phyloP scores from a whole-genome alignment of 1,140 invertebrate genomes.

The Trissolcus basalis region DNA sequence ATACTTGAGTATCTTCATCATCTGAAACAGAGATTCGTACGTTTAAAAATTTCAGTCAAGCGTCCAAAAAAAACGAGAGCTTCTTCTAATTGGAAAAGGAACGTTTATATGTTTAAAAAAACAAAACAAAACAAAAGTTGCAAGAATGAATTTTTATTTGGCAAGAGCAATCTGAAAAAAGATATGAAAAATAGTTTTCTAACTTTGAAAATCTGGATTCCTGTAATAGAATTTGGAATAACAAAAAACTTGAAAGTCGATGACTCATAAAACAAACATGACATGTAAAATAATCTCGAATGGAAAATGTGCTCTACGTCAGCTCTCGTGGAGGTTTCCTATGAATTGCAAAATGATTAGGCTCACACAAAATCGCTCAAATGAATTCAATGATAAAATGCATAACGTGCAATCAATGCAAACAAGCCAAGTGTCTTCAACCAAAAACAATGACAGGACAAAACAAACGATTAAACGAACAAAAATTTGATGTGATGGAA shows the following conservation, averaged over 20 bases:
- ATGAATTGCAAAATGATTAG: conserved; percentile 9
- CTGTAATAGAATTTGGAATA: too few species aligned
- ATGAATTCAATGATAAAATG: conserved; percentile 31
- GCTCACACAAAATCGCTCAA: conserved; percentile 11
- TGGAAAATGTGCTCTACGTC: neutral
- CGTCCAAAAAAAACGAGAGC: neutral
- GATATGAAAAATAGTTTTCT: too few species aligned
- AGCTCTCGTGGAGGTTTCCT: conserved; percentile 19
- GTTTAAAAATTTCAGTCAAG: neutral
- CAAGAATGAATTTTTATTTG: too few species aligned
- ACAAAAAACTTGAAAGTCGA: too few species aligned
- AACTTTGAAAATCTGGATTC: too few species aligned
- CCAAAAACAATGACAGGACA: conserved; percentile 8
- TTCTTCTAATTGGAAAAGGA: conserved; percentile 9
- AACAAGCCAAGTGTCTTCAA: conserved; percentile 46
- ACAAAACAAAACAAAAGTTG: too few species aligned
- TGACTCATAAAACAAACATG: too few species aligned
- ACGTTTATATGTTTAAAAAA: neutral
- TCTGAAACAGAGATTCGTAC: conserved; percentile 73
- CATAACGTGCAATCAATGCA: conserved; percentile 61
- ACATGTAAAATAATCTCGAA: too few species aligned
- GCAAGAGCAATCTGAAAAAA: too few species aligned
- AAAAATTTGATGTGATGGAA: neutral
- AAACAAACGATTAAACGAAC: conserved; percentile 4
- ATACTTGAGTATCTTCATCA: conserved; percentile 81